Base-by-base conservation (phyloP, 2,797 vertebrate genomes). In the Danio aesculapii region DNA sequence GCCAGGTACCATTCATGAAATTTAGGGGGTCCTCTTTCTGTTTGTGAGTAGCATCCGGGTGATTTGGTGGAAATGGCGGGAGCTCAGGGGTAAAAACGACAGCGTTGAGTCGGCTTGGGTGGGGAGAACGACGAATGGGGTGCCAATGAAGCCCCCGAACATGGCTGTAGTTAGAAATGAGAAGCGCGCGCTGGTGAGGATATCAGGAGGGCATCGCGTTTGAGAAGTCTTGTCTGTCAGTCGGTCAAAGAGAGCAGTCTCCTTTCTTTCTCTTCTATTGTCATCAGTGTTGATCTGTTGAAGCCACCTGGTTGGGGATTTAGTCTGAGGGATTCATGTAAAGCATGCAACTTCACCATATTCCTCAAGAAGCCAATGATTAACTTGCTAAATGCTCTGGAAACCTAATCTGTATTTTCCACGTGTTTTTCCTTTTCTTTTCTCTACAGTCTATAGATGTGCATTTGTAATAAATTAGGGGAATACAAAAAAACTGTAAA, bases 1-100 rank as follows among this genome's bases (percentile, higher is more conserved):
- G 91, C 90, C 93, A 93, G 94, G 94, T 92, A 93, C 93, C 92
- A 92, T 88, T 91, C 90, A 88, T 83, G 89, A 90, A 85, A 89
- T 81, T 88, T 86, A 82, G 76, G 84, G 83, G 88, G 85, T 88
- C 83, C 86, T 86, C 73, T 83, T 73, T 77, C 85, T 88, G 84
- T 80, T 84, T 88, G 90, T 85, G 90, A 89, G 91, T 91, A 91
- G 91, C 92, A 93, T 93, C 92, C 91, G 86, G 88, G 89, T 83
- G 90, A 89, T 76, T 88, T 87, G 88, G 88, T 88, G 90, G 92
- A 92, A 92, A 92, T 91, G 93, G 92, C 89, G 92, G 89, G 92
- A 93, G 92, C 91, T 87, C 85, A 87, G 87, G 82, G 89, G 88
- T 59, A 64, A 85, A 83, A 86, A 89, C 87, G 73, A 79, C 86